A percentile compares a stretch with the other conserved stretches of the same genome.
phyloP scores from a whole-genome alignment of 2,888 invertebrate genomes.

The Keiferia lycopersicella region DNA sequence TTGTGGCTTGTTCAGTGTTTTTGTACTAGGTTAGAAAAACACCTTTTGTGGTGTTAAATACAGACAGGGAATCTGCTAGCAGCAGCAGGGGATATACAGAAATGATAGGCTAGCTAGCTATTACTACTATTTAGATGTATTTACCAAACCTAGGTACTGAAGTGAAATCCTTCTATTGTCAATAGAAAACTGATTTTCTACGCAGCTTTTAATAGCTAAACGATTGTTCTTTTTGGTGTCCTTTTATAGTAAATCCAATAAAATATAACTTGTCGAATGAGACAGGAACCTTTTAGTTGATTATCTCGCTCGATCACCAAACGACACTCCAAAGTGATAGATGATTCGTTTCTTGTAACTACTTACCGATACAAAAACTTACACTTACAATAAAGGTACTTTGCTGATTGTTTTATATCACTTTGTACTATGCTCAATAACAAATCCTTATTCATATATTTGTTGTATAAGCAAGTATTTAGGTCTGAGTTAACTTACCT shows the following conservation, averaged over 20 bases:
- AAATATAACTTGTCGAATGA: slow-evolving; percentile 32
- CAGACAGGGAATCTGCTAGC: too few relatives aligned
- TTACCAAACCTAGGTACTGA: too few relatives aligned
- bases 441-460: background rate
- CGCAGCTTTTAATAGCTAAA: background rate
- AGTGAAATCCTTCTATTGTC: background rate
- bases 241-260: slow-evolving; percentile 21
- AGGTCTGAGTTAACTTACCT: too few relatives aligned
- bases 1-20: background rate
- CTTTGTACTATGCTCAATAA: too few relatives aligned
- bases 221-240: background rate
- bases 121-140: too few relatives aligned
- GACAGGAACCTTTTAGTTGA: slow-evolving; percentile 50
- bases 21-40: too few relatives aligned
- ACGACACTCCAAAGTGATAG: slow-evolving; percentile 46
- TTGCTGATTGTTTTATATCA: background rate
- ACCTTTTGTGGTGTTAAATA: too few relatives aligned
- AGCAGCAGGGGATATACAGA: too few relatives aligned
- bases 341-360: slow-evolving; percentile 37
- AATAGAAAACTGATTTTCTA: background rate
- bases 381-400: background rate
- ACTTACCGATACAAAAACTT: slow-evolving; percentile 11
- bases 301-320: slow-evolving; percentile 51
- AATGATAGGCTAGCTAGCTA: too few relatives aligned
- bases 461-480: too few relatives aligned